Evolutionary conservation across 2,888 invertebrate species (phyloP).

Genomic region (Camponotus fellah): DNA sequence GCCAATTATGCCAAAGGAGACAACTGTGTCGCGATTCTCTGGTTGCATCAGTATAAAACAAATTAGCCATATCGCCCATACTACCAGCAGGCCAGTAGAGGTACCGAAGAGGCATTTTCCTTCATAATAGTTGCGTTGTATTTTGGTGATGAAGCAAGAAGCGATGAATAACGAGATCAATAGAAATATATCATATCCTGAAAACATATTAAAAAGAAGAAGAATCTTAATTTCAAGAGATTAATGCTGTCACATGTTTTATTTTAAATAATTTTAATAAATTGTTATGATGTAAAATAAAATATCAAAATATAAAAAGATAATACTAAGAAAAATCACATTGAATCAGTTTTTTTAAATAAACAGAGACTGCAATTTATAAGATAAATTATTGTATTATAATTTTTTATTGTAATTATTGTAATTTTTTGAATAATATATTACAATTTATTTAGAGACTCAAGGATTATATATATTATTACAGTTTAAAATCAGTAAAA

Average conservation of each 20-base stretch:
- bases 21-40: slow-evolving; percentile 87
- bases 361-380: neutral
- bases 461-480: neutral
- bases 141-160: slow-evolving; percentile 89
- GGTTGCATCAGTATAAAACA: slow-evolving; percentile 88
- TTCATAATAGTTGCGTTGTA: slow-evolving; percentile 90
- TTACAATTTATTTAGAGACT: too few relatives aligned
- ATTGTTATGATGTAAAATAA: neutral
- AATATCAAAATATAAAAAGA: neutral
- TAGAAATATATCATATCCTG: slow-evolving; percentile 89
- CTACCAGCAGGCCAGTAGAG: slow-evolving; percentile 86
- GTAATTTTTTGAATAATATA: too few relatives aligned
- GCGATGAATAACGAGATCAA: slow-evolving; percentile 87
- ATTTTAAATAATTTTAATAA: neutral
- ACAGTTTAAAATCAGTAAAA: slow-evolving; percentile 1
- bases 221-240: neutral
- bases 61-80: slow-evolving; percentile 87
- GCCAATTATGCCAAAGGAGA: slow-evolving; percentile 88
- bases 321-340: neutral
- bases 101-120: slow-evolving; percentile 88
- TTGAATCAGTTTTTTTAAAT: neutral
- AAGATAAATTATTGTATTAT: neutral
- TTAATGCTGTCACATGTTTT: neutral
- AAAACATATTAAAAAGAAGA: slow-evolving; percentile 4
- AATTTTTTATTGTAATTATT: too few relatives aligned